Base-by-base conservation (phyloP, 2,888 invertebrate species). In the Flexamia atlantica region DNA sequence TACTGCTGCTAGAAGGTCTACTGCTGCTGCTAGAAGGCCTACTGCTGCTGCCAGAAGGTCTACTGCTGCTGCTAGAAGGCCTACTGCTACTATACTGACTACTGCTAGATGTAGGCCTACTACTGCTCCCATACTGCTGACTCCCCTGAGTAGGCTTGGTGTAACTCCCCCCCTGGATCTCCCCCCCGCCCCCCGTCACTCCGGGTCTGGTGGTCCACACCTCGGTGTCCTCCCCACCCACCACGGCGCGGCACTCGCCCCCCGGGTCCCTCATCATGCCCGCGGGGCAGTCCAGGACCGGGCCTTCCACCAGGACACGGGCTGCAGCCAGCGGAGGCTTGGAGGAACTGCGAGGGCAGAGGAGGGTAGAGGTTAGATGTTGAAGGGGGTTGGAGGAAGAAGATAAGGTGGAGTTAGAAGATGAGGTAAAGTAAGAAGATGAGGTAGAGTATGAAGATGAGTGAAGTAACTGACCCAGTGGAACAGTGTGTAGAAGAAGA, bases 221-320 rank as follows among this genome's bases (percentile, higher is more conserved):
- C 14, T 64, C 64, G 28, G 2, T 17, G 28, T 72, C 72, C 12
- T 36, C 20, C 14, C 40, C 72, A 2, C 72, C 72, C 32, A 72
- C 72, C 12, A 72, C 40, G 5, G 3, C 23, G 5, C 72, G 72
- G 30, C 72, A 72, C n/a, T 72, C 72, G 40, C 72, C 72, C 40
- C 42, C 42, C 3, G 72, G 42, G 72, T 40, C 72, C 40, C 72
- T 72, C 72, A 72, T 72, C 72, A 72, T 72, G 36, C 72, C 72
- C 7, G 36, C 1, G 20, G 72, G 72, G 20, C 72, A 72, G 5
- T 17, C 40, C 40, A 36, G 5, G n/a, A 40, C 36, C 1, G 72
- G 72, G 10, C 72, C 23, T 12, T 32, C 72, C 36, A 72, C 72
- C 40, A 72, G 20, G 40, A 23, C 23, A 0, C 72, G 36, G 40